Conservation (phyloP, 2,113 vertebrate species). For the Bostrychus sinensis region DNA sequence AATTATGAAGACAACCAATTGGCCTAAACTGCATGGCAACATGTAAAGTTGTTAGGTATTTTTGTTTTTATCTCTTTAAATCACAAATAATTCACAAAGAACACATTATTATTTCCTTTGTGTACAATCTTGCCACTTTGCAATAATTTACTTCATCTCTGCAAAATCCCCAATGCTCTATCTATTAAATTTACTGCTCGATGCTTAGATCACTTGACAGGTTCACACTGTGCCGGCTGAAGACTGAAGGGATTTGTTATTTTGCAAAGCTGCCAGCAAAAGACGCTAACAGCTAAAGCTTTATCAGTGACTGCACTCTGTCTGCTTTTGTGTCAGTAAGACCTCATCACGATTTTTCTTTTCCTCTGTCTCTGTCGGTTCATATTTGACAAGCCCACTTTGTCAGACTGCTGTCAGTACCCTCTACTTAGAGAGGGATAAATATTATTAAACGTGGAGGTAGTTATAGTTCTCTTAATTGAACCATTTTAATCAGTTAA, state of each 20-base stretch:
- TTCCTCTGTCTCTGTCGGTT: slow-evolving; percentile 5
- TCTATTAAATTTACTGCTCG: slow-evolving; percentile 21
- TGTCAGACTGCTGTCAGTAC: background rate
- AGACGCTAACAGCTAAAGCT: slow-evolving; percentile 29
- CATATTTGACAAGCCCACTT: slow-evolving; percentile 11
- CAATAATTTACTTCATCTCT: slow-evolving; percentile 17
- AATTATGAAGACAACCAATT: slow-evolving; percentile 29
- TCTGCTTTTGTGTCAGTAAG: slow-evolving; percentile 32
- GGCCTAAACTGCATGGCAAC: background rate
- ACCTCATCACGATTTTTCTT: slow-evolving; percentile 31
- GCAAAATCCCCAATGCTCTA: background rate
- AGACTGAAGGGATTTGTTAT: slow-evolving; percentile 47
- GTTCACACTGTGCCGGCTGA: slow-evolving; percentile 16
- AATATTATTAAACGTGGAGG: background rate
- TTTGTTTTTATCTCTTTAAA: slow-evolving; percentile 12
- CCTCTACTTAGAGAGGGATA: background rate
- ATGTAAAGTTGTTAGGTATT: no score
- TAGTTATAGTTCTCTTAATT: background rate
- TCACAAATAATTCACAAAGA: background rate
- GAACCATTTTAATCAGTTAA: background rate
- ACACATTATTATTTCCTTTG: slow-evolving; percentile 2
- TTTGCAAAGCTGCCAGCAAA: slow-evolving; percentile 47
- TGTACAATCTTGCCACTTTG: slow-evolving; percentile 15
- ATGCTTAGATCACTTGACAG: slow-evolving; percentile 14
- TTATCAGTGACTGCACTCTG: slow-evolving; percentile 40